A percentile compares a stretch with the other conserved stretches of the same genome.
Evolutionary conservation across 2,888 invertebrate species (phyloP).

Genomic region (Ormyrus nitidulus): DNA sequence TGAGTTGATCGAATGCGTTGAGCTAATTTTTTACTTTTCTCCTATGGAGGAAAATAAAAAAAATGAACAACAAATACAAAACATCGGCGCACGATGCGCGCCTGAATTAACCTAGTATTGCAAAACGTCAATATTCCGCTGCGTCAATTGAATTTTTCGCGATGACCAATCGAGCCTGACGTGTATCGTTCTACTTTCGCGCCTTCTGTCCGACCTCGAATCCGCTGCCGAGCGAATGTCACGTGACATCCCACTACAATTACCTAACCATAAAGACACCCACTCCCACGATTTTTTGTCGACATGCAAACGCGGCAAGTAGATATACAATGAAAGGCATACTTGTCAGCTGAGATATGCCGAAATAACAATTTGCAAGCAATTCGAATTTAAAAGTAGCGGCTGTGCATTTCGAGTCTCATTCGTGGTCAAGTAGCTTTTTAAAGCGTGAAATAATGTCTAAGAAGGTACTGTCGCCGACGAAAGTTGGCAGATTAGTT

Average conservation of each 20-base stretch:
- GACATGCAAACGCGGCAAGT: background rate
- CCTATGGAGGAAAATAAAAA: too few species aligned
- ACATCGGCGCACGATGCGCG: too few species aligned
- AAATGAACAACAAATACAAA: too few species aligned
- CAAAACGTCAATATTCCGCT: conserved; percentile 16
- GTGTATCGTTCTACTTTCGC: conserved; percentile 32
- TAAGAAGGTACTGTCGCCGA: background rate
- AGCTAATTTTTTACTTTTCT: too few species aligned
- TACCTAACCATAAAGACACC: conserved; percentile 22
- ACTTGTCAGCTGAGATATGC: background rate
- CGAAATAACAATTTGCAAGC: background rate
- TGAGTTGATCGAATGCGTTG: too few species aligned
- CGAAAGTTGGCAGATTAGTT: background rate
- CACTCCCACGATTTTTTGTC: conserved; percentile 19
- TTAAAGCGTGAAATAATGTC: conserved; percentile 11
- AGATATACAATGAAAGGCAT: conserved; percentile 14
- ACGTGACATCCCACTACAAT: background rate
- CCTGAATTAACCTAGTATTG: conserved; percentile 3
- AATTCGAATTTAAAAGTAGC: background rate
- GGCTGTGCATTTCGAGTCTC: conserved; percentile 15
- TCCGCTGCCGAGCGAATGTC: background rate
- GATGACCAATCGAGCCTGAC: conserved; percentile 14
- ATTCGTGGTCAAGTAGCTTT: background rate
- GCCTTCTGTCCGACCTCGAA: conserved; percentile 18
- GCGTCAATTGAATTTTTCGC: conserved; percentile 17